Evolutionary conservation across 1,140 invertebrate species (phyloP).

Genomic region (Lutraria rhynchaena): DNA sequence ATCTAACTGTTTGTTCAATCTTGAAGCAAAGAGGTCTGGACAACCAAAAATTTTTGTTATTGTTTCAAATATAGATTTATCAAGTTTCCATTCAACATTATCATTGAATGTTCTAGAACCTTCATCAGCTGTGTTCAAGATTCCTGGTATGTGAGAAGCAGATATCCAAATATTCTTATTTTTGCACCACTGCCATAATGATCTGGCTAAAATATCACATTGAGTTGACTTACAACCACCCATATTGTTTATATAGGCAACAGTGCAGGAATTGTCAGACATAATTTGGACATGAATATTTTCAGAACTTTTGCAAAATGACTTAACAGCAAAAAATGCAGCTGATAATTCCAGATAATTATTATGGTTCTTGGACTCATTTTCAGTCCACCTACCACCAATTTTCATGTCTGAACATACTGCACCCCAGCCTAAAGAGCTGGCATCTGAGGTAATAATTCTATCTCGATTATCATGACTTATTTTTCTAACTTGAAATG

Average conservation of each 20-base stretch:
- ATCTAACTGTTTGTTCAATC: no score
- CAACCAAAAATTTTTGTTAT: neutral
- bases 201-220: neutral
- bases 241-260: constrained; percentile 26
- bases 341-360: neutral
- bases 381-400: no score
- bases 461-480: constrained; percentile 21
- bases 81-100: no score
- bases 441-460: constrained; percentile 15
- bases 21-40: no score
- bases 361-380: no score
- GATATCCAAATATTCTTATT: constrained; percentile 12
- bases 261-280: constrained; percentile 15
- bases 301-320: no score
- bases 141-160: constrained; percentile 8
- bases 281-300: constrained; percentile 15
- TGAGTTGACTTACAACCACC: neutral
- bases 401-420: constrained; percentile 13
- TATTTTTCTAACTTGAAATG: neutral
- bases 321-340: neutral
- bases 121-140: neutral
- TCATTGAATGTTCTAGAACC: no score
- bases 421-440: constrained; percentile 7
- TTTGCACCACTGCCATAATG: neutral
- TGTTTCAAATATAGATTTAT: no score